A percentile compares a stretch with the other conserved stretches of the same genome.
These are phyloP conservation scores for Caenorhabditis remanei DNA, from an alignment of 1,140 invertebrate species.

Conservation along the genomic window DNA sequence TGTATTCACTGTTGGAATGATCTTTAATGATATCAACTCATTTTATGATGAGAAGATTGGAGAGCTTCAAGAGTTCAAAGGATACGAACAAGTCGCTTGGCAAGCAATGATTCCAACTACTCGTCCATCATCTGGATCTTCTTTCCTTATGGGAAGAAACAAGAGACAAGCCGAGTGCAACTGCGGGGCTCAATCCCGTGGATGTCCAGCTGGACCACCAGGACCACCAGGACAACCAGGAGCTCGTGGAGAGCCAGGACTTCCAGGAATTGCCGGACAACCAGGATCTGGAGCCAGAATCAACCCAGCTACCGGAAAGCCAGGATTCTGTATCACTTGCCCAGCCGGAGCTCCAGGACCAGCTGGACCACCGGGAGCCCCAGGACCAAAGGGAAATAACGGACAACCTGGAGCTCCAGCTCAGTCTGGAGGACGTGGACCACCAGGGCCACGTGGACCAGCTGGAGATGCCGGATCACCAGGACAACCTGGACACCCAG, in stretches of 20 bases:
- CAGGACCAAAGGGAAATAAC: slow-evolving; percentile 47
- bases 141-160: slow-evolving; percentile 56
- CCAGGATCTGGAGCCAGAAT: slow-evolving; percentile 58
- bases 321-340: slow-evolving; percentile 60
- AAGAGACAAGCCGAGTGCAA: slow-evolving; percentile 60
- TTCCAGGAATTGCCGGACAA: slow-evolving; percentile 45
- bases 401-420: slow-evolving; percentile 55
- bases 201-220: slow-evolving; percentile 63
- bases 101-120: slow-evolving; percentile 42
- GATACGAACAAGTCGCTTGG: slow-evolving; percentile 57
- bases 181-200: slow-evolving; percentile 56
- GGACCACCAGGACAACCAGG: slow-evolving; percentile 63
- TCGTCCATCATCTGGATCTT: background rate
- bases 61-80: slow-evolving; percentile 62
- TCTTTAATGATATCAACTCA: slow-evolving; percentile 66
- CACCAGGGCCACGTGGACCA: slow-evolving; percentile 52
- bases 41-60: slow-evolving; percentile 64
- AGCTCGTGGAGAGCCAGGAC: slow-evolving; percentile 58
- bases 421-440: slow-evolving; percentile 40
- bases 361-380: slow-evolving; percentile 55
- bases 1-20: slow-evolving; percentile 59
- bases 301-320: background rate
- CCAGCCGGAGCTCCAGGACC: slow-evolving; percentile 54
- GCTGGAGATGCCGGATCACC: slow-evolving; percentile 61
- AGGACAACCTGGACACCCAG: slow-evolving; percentile 46